Evolutionary conservation across 1,140 invertebrate genomes (phyloP), one percentile per base, ranked within the genome.

Genomic region (Drosophila tropicalis): DNA sequence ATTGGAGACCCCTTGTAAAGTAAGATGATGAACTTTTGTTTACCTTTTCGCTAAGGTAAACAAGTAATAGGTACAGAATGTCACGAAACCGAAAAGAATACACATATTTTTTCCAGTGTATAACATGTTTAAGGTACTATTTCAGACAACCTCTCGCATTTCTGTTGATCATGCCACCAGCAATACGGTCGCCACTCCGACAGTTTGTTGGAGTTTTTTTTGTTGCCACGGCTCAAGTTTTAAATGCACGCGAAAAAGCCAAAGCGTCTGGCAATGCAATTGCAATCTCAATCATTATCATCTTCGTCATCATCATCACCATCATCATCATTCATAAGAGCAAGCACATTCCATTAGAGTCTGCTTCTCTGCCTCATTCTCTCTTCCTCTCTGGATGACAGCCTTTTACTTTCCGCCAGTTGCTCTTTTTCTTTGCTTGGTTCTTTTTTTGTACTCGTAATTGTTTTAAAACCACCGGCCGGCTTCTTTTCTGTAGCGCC

Each of bases 341-440:
- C 44, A 22, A 51, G 12, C 17, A 51, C 44, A 51, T 51, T 51
- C 44, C 44, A 51, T 22, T 51, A 3, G 44, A 9, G 2, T 47
- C 6, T 51, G 6, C 3, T 7, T 22, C 44, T 51, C 44, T 17
- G 15, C 3, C 17, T 17, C 6, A 10, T 17, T 47, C 17, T 47
- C 44, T 47, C 41, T 7, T 36, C 3, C 15, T 44, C 41, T 44
- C 15, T 51, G 2, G 7, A 9, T 51, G 65, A 54, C 61, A 69
- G 61, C 83, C 79, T 87, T 86, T 86, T 87, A 77, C 84, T 86
- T 86, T 89, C 72, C 79, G 70, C 72, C 9, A 40, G 39, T 64
- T 65, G 6, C 36, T 63, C 41, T 56, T 66, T 67, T 47, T 67
- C 17, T 32, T 70, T 63, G 58, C 67, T 36, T 74, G 73, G 68